A percentile compares a stretch with the other conserved stretches of the same genome.
These are phyloP conservation scores for Acrocephalus arundinaceus DNA, from an alignment of 2,113 vertebrate genomes.

Conservation along the genomic window DNA sequence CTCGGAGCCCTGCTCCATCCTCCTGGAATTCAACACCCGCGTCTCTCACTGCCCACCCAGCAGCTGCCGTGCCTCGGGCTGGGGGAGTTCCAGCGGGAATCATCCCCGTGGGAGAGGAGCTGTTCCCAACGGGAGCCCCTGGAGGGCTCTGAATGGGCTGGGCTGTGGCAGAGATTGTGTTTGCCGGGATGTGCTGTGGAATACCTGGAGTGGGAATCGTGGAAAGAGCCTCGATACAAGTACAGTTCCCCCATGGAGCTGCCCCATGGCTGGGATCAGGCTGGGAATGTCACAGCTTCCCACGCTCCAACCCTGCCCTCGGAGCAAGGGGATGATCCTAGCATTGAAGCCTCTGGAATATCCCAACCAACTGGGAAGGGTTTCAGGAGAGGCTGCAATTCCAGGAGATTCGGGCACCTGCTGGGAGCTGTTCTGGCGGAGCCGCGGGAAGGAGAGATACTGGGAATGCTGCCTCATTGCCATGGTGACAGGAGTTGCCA, in stretches of 20 bases:
- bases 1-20: neutral
- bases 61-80: neutral
- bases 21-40: neutral
- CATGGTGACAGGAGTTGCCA: neutral
- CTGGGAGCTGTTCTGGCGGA: fast-evolving
- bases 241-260: fast-evolving
- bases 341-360: neutral
- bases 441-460: fast-evolving
- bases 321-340: fast-evolving
- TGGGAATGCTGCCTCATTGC: neutral
- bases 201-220: neutral
- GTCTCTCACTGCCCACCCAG: neutral
- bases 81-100: fast-evolving
- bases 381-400: neutral
- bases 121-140: neutral
- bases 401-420: neutral
- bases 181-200: neutral
- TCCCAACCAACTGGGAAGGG: neutral
- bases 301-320: neutral
- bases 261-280: fast-evolving
- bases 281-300: neutral
- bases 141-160: neutral
- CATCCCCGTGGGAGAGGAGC: neutral
- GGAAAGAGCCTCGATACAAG: fast-evolving
- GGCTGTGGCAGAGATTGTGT: fast-evolving